These are phyloP conservation scores for Andrena flavipes DNA, from an alignment of 2,888 invertebrate species.

Conservation along the genomic window DNA sequence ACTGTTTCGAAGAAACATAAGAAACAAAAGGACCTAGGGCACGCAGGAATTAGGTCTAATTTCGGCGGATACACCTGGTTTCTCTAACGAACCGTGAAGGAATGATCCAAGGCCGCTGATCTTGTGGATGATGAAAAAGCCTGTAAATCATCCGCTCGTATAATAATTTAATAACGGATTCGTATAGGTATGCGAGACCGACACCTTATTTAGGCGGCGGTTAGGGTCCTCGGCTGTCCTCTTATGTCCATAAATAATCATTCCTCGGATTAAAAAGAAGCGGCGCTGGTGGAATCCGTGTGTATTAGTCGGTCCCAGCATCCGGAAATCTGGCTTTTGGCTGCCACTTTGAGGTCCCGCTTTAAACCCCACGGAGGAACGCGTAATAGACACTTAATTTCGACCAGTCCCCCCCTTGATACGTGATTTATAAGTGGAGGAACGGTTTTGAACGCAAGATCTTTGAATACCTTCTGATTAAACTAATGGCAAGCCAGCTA, in stretches of 20 bases:
- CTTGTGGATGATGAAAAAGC: slow-evolving; percentile 76
- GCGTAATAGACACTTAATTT: slow-evolving; percentile 43
- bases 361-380: slow-evolving; percentile 24
- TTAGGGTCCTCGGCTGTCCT: slow-evolving; percentile 71
- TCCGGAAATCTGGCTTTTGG: slow-evolving; percentile 65
- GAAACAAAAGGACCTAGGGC: slow-evolving; percentile 18
- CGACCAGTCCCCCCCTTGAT: slow-evolving; percentile 9
- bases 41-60: slow-evolving; percentile 53
- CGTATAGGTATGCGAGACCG: slow-evolving; percentile 67
- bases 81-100: slow-evolving; percentile 61
- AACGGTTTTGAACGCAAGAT: background rate
- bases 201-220: slow-evolving; percentile 71
- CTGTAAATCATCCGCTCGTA: slow-evolving; percentile 79
- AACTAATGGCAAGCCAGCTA: background rate
- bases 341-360: slow-evolving; percentile 56
- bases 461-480: slow-evolving; percentile 35
- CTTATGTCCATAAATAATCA: slow-evolving; percentile 82
- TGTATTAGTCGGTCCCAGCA: slow-evolving; percentile 45
- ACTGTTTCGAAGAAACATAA: slow-evolving; percentile 14
- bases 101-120: slow-evolving; percentile 59
- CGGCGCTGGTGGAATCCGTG: slow-evolving; percentile 56
- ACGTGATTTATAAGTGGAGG: slow-evolving; percentile 25
- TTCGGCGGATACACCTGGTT: slow-evolving; percentile 56
- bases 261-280: slow-evolving; percentile 77
- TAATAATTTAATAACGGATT: slow-evolving; percentile 81